Evolutionary conservation across 2,888 invertebrate species (phyloP), one percentile per base, ranked within the genome.

Genomic region (Carterocephalus palaemon): DNA sequence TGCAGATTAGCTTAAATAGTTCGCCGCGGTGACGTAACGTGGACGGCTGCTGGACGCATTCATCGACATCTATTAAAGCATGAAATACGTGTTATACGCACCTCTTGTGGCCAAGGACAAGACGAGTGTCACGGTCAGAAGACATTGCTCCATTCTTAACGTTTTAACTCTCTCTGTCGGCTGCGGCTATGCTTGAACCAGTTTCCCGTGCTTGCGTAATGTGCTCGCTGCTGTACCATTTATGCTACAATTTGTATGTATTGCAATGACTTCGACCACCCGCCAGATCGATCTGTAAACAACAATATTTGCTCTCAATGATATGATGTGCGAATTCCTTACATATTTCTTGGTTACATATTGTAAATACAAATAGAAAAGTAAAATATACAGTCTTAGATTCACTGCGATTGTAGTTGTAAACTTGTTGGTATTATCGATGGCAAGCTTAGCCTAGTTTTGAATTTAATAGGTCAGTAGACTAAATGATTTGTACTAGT

Each of bases 91-190:
- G 43, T 31, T 12, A 26, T 58, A 71, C 76, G 19, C 63, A 82
- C 82, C 81, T 76, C 74, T 70, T 53, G 66, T 58, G 53, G 72
- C 60, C 49, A 78, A 67, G 53, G 78, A 66, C 59, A 79, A 55
- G 53, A 73, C 54, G 47, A 63, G 60, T 56, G 66, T 62, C 56
- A 72, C 57, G 20, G 65, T 60, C 55, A 73, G 46, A 46, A 70
- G 47, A 43, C 60, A 65, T 60, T 70, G 68, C 62, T 77, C 73
- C 77, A 76, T 73, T 40, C 52, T 56, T 52, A 48, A 22, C 39
- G 36, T 53, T 52, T 53, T 50, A 45, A 46, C 46, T 55, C 48
- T 54, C 51, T 40, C 47, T 22, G 48, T 38, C 47, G 49, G 28
- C 34, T 20, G 34, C 15, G 20, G 34, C 42, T 42, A 46, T 49